Percentiles rank a stretch among this genome's conserved stretches.
These are phyloP conservation scores for Cyclura pinguis DNA, from an alignment of 2,797 vertebrate genomes.

Conservation along the genomic window DNA sequence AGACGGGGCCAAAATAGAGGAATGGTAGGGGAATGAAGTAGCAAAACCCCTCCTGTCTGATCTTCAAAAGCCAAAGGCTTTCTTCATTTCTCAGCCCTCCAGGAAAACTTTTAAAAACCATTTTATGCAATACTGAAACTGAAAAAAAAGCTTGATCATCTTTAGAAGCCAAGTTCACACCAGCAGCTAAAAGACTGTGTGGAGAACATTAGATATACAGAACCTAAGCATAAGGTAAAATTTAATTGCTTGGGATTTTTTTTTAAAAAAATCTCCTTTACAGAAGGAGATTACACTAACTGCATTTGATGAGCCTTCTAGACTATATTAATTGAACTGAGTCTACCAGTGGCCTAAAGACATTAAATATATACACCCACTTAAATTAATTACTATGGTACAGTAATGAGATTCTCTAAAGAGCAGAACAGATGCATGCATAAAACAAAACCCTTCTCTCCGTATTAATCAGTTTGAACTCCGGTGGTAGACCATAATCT, in stretches of 20 bases:
- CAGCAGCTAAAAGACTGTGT: background rate
- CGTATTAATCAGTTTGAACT: constrained; percentile 25
- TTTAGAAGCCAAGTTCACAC: background rate
- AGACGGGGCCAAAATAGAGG: background rate
- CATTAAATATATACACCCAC: constrained; percentile 27
- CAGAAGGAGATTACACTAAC: constrained; percentile 3
- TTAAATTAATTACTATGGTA: constrained; percentile 30
- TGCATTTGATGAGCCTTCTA: background rate
- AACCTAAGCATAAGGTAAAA: background rate
- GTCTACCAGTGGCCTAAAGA: background rate
- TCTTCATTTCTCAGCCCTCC: background rate
- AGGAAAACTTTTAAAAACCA: background rate
- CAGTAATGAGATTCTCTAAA: background rate
- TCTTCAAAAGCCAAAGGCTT: background rate
- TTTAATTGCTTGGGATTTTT: background rate
- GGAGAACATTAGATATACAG: background rate
- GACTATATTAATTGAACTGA: constrained; percentile 36
- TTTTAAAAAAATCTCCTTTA: background rate
- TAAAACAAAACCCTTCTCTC: constrained; percentile 27
- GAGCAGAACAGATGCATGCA: background rate
- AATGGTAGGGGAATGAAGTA: background rate
- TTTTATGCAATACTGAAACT: background rate
- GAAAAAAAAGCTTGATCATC: background rate
- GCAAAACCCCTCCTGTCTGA: background rate
- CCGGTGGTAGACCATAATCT: background rate